Percentiles rank a stretch among this genome's conserved stretches.
These are phyloP conservation scores for Neomonachus schauinslandi DNA, from an alignment of 2,113 vertebrate genomes.

Conservation along the genomic window DNA sequence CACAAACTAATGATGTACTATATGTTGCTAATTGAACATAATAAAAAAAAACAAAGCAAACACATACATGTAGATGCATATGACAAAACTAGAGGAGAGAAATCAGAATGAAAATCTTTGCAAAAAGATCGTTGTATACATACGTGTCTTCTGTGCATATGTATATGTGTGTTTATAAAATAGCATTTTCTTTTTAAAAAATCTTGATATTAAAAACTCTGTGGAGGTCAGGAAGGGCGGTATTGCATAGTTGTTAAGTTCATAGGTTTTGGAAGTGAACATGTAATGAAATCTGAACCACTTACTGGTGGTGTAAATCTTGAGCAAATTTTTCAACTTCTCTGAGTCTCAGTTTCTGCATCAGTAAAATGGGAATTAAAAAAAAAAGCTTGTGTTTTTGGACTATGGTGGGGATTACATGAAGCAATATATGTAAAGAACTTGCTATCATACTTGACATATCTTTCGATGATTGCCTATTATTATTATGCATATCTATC, in stretches of 20 bases:
- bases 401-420: not conserved
- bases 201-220: not conserved
- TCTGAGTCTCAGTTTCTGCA: slow-evolving; percentile 7
- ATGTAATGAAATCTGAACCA: not conserved
- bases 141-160: not conserved
- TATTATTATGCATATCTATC: not conserved
- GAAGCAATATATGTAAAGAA: not conserved
- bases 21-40: not conserved
- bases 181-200: not conserved
- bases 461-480: not conserved
- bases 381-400: not conserved
- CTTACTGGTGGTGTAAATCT: not conserved
- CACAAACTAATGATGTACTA: not conserved
- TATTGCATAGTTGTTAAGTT: not conserved
- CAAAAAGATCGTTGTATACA: not conserved
- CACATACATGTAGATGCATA: not conserved
- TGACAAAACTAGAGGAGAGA: not conserved
- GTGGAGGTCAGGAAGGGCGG: not conserved
- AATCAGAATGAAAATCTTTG: not conserved
- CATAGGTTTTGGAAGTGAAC: not conserved
- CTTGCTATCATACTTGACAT: not conserved
- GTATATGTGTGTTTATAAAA: not conserved
- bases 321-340: not conserved
- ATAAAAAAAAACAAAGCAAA: not conserved
- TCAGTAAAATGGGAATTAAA: not conserved